These are phyloP conservation scores for Chironomus riparius DNA, from an alignment of 2,888 invertebrate species.

Conservation along the genomic window DNA sequence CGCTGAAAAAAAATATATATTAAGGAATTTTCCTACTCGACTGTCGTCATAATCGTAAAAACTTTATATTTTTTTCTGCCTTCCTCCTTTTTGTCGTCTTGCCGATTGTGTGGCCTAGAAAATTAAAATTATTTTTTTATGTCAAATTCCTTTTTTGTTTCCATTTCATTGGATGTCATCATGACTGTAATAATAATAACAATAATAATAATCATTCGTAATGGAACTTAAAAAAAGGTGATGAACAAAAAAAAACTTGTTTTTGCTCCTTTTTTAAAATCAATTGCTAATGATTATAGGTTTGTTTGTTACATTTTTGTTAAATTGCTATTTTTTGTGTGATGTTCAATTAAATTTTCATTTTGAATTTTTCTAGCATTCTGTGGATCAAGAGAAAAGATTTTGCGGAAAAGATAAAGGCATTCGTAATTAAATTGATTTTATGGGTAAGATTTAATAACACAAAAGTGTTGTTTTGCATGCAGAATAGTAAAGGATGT, in stretches of 20 bases:
- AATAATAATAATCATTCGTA: not conserved
- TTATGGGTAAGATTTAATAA: not conserved
- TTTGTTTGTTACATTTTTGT: no score
- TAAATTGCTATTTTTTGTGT: no score
- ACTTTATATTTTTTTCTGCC: not conserved
- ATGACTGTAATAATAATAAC: not conserved
- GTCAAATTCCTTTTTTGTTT: not conserved
- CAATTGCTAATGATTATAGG: no score
- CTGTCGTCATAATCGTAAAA: not conserved
- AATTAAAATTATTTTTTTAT: not conserved
- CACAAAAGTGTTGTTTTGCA: no score
- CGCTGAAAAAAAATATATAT: not conserved
- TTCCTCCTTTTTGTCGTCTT: not conserved
- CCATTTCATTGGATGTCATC: not conserved
- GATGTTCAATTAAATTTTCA: no score
- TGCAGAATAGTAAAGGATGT: no score
- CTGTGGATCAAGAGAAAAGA: no score
- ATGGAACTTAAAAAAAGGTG: not conserved
- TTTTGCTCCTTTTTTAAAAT: not conserved
- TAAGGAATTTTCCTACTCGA: not conserved
- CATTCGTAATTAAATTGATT: not conserved
- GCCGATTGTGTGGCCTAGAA: not conserved
- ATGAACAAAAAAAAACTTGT: not conserved
- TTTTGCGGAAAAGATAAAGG: no score
- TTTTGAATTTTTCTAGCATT: no score